Evolutionary conservation across 92 coral and sea anemone species (phyloP).

Genomic region (Palythoa caribaeorum): DNA sequence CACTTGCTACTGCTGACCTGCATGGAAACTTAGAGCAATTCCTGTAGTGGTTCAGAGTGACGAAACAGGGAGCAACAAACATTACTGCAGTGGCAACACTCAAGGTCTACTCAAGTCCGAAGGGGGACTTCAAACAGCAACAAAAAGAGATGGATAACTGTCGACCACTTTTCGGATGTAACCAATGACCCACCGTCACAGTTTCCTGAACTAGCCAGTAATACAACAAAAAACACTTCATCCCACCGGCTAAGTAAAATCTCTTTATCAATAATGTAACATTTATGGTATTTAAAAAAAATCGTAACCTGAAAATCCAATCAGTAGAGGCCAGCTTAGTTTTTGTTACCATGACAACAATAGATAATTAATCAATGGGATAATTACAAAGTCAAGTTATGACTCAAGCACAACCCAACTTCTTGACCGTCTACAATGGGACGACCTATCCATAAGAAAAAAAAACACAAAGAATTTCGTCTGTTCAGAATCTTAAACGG

Average conservation of each 20-base stretch:
- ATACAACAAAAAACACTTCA: neutral
- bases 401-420: no score
- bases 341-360: neutral
- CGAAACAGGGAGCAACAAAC: constrained; percentile 27
- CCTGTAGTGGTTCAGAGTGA: constrained; percentile 36
- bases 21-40: constrained; percentile 34
- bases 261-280: neutral
- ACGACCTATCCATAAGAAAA: no score
- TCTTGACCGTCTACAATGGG: no score
- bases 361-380: neutral
- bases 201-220: neutral
- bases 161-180: constrained; percentile 26
- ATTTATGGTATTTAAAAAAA: neutral
- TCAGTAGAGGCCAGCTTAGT: neutral
- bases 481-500: no score
- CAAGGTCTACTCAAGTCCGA: constrained; percentile 49
- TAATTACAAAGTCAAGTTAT: no score
- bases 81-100: constrained; percentile 29
- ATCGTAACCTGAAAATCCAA: neutral
- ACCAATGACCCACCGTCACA: neutral
- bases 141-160: constrained; percentile 36
- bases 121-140: constrained; percentile 48
- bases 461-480: no score
- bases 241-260: neutral
- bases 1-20: constrained; percentile 56